phyloP scores from a whole-genome alignment of 2,113 vertebrate genomes.

The Speoplatyrhinus poulsoni region DNA sequence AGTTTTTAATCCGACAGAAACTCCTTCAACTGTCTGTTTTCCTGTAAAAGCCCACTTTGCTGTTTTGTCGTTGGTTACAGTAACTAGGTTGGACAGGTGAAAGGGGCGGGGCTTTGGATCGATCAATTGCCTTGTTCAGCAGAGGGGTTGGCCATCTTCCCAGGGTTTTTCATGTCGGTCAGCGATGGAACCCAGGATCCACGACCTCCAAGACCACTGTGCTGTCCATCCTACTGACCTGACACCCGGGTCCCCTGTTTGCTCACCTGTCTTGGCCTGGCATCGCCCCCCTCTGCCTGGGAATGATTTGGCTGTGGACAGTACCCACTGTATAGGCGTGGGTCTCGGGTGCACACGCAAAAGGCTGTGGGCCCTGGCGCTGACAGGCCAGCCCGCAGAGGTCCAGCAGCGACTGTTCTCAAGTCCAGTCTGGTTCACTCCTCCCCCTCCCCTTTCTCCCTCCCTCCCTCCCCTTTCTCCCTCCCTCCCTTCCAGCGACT shows the following conservation, averaged over 20 bases:
- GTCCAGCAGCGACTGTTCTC: not conserved
- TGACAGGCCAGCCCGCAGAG: not conserved
- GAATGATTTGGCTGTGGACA: slow-evolving; percentile 11
- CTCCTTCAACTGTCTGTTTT: too few relatives aligned
- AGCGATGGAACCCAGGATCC: too few relatives aligned
- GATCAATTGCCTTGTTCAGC: too few relatives aligned
- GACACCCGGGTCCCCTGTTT: not conserved
- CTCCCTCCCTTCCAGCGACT: too few relatives aligned
- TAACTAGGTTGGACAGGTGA: too few relatives aligned
- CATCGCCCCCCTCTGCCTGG: not conserved
- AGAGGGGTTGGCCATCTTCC: too few relatives aligned
- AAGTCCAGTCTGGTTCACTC: slow-evolving; percentile 15
- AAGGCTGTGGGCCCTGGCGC: slow-evolving; percentile 2
- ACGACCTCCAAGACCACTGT: not conserved
- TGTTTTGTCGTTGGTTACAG: too few relatives aligned
- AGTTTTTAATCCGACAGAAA: too few relatives aligned
- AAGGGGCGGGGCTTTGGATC: too few relatives aligned
- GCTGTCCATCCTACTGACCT: not conserved
- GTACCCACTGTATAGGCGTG: not conserved
- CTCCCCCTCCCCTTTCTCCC: slow-evolving; percentile 20
- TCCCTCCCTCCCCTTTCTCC: slow-evolving; percentile 28
- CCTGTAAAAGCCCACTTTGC: too few relatives aligned
- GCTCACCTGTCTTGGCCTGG: not conserved
- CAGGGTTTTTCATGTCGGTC: too few relatives aligned
- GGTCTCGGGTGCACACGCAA: slow-evolving; percentile 19